A percentile compares a stretch with the other conserved stretches of the same genome.
Evolutionary conservation across 2,797 vertebrate genomes (phyloP).

Genomic region (Sebastes cheni): DNA sequence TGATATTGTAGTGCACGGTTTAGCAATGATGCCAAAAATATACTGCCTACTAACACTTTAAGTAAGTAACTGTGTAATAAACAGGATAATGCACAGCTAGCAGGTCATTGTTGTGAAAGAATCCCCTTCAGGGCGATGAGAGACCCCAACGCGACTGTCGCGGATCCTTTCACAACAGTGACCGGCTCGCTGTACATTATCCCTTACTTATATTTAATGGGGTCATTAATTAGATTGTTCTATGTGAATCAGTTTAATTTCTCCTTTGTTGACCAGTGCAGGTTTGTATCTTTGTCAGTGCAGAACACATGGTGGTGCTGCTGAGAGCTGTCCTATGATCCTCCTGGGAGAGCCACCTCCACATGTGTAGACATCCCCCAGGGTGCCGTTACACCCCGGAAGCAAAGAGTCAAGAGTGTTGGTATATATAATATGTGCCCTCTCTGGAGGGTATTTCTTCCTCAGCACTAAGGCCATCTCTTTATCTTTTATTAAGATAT

Average conservation of each 20-base stretch:
- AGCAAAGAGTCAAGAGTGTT: not conserved
- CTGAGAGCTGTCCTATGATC: conserved; percentile 24
- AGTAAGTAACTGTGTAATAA: too few relatives aligned
- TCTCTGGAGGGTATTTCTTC: conserved; percentile 41
- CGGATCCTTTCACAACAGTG: too few relatives aligned
- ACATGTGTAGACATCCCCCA: not conserved
- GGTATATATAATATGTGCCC: conserved; percentile 38
- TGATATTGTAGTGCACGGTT: too few relatives aligned
- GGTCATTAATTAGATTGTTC: not conserved
- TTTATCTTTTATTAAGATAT: conserved; percentile 75
- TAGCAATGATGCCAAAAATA: too few relatives aligned
- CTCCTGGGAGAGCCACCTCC: conserved; percentile 33
- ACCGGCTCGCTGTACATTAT: too few relatives aligned
- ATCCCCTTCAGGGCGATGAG: too few relatives aligned
- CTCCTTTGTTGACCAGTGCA: not conserved
- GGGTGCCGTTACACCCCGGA: not conserved
- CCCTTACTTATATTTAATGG: too few relatives aligned
- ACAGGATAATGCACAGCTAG: too few relatives aligned
- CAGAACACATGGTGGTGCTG: conserved; percentile 33
- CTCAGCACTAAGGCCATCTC: conserved; percentile 30
- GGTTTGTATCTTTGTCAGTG: not conserved
- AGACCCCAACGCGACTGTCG: too few relatives aligned
- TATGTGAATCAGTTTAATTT: not conserved
- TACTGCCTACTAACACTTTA: too few relatives aligned
- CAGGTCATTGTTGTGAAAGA: too few relatives aligned